Evolutionary conservation across 1,140 invertebrate genomes (phyloP).

Genomic region (Thaumetopoea pityocampa): DNA sequence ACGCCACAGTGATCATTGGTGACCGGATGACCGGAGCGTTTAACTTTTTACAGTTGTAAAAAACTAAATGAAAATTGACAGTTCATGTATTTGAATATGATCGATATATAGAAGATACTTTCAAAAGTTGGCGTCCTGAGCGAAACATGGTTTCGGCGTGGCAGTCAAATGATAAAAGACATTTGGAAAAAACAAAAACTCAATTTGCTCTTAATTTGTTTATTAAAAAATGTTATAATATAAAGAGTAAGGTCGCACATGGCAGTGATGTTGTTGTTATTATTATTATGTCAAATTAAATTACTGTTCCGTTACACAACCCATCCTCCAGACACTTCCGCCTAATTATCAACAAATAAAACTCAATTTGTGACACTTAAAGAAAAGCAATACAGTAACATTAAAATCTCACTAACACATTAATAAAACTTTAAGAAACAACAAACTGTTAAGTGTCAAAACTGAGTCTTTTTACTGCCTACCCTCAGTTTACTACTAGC

Average conservation of each 20-base stretch:
- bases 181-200: slow-evolving; percentile 10
- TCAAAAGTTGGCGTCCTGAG: no score
- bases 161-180: background rate
- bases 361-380: slow-evolving; percentile 18
- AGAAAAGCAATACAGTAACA: slow-evolving; percentile 52
- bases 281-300: no score
- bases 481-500: slow-evolving; percentile 40
- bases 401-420: slow-evolving; percentile 56
- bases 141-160: no score
- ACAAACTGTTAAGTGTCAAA: slow-evolving; percentile 50
- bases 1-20: no score
- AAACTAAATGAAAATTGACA: no score
- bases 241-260: slow-evolving; percentile 75
- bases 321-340: slow-evolving; percentile 36
- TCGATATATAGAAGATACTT: no score
- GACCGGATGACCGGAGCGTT: no score
- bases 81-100: no score
- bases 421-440: slow-evolving; percentile 68
- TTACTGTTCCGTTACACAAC: no score
- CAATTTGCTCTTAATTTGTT: slow-evolving; percentile 50
- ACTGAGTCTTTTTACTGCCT: slow-evolving; percentile 38
- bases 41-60: no score
- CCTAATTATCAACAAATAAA: no score
- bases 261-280: slow-evolving; percentile 68
- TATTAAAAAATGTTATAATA: slow-evolving; percentile 72